These are phyloP conservation scores for Tiliacea aurago DNA, from an alignment of 2,888 invertebrate species.

Conservation along the genomic window DNA sequence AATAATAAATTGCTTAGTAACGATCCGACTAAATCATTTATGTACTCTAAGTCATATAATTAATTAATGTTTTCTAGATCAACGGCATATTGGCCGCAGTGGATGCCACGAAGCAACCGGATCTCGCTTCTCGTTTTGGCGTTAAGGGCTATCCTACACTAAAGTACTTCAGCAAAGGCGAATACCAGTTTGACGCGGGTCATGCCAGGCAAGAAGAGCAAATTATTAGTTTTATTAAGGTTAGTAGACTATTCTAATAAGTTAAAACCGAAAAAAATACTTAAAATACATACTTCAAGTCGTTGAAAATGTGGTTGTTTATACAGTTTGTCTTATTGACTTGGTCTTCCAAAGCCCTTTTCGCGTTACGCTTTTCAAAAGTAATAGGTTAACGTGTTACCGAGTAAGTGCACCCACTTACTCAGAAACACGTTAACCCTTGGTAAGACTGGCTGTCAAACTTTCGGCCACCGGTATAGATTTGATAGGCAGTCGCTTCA, in stretches of 20 bases:
- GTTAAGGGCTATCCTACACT: constrained; percentile 95
- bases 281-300: neutral
- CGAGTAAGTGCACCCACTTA: neutral
- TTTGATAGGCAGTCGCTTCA: neutral
- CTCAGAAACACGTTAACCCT: too few species aligned
- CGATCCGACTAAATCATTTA: neutral
- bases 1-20: neutral
- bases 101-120: constrained; percentile 95
- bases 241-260: constrained; percentile 54
- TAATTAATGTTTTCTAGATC: constrained; percentile 83
- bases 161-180: constrained; percentile 94
- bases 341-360: neutral
- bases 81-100: constrained; percentile 95
- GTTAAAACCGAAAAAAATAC: neutral
- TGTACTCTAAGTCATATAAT: neutral
- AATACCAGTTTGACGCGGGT: constrained; percentile 94
- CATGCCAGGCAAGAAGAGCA: constrained; percentile 94
- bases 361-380: neutral
- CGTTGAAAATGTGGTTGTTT: neutral
- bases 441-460: too few species aligned
- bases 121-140: constrained; percentile 92
- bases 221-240: constrained; percentile 95
- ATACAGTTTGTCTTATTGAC: neutral
- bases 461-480: too few species aligned
- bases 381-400: neutral